phyloP scores from a whole-genome alignment of 2,888 invertebrate species.

The Epistrophe eligans region DNA sequence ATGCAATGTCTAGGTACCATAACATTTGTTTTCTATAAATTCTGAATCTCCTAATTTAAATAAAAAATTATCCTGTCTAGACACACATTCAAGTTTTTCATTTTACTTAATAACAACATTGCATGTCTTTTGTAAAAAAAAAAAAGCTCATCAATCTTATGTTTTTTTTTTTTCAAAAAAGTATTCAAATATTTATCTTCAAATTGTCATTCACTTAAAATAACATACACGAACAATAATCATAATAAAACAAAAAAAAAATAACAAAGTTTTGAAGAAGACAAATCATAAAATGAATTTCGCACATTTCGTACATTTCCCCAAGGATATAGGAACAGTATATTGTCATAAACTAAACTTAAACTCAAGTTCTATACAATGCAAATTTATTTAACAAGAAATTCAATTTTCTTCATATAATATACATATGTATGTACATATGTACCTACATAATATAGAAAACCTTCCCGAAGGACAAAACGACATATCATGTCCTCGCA shows the following conservation, averaged over 20 bases:
- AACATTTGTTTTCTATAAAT: constrained; percentile 10
- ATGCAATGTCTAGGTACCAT: constrained; percentile 11
- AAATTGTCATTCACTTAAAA: constrained; percentile 18
- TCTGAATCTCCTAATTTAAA: constrained; percentile 1
- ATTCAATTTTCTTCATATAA: constrained; percentile 14
- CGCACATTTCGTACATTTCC: neutral
- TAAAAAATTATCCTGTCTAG: constrained; percentile 50
- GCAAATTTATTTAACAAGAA: constrained; percentile 1
- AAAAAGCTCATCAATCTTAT: constrained; percentile 14
- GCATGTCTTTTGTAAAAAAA: constrained; percentile 34
- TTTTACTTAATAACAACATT: constrained; percentile 45
- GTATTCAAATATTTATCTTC: constrained; percentile 21
- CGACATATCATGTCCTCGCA: constrained; percentile 15
- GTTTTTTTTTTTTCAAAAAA: neutral
- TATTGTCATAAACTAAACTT: neutral
- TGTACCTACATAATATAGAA: neutral
- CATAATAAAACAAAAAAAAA: neutral
- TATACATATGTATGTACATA: neutral
- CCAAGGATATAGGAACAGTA: constrained; percentile 12
- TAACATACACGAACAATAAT: neutral
- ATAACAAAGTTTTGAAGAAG: constrained; percentile 4
- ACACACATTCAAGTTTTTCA: constrained; percentile 13
- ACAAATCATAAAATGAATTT: constrained; percentile 22
- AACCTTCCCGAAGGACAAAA: constrained; percentile 19
- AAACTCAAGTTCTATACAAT: constrained; percentile 23